phyloP scores from a whole-genome alignment of 1,140 invertebrate genomes.

The Delia radicum region DNA sequence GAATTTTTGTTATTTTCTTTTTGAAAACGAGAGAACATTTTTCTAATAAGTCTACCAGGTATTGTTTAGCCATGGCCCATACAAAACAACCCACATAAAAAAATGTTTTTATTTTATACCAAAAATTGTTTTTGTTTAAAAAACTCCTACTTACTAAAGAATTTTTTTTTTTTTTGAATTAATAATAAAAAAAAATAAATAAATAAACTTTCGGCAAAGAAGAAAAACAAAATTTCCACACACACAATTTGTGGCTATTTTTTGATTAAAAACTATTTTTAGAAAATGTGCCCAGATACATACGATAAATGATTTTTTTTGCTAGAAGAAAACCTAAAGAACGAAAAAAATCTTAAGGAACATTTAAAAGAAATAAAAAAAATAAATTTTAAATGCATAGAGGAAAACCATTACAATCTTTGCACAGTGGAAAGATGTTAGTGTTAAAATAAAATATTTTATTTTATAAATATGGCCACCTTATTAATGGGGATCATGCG shows the following conservation, averaged over 20 bases:
- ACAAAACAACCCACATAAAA: constrained; percentile 6
- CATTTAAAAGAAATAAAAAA: not conserved
- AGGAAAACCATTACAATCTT: no score
- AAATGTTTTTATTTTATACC: not conserved
- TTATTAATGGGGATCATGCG: not conserved
- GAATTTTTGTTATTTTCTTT: no score
- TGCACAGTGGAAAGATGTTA: not conserved
- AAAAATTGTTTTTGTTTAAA: not conserved
- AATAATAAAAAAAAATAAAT: not conserved
- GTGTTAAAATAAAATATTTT: not conserved
- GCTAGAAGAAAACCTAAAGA: not conserved
- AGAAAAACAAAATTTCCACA: constrained; percentile 12
- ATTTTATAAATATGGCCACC: not conserved
- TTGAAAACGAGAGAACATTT: no score
- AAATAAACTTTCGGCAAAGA: not conserved
- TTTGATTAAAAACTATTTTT: constrained; percentile 29
- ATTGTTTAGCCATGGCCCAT: no score
- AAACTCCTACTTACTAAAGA: not conserved
- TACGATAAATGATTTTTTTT: constrained; percentile 3
- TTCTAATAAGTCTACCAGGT: no score
- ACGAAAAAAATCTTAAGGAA: not conserved
- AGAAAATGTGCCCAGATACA: constrained; percentile 30
- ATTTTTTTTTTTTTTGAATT: not conserved
- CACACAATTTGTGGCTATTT: constrained; percentile 28
- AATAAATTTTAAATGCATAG: not conserved